phyloP scores from a whole-genome alignment of 2,113 vertebrate genomes.

The Semicossyphus pulcher region DNA sequence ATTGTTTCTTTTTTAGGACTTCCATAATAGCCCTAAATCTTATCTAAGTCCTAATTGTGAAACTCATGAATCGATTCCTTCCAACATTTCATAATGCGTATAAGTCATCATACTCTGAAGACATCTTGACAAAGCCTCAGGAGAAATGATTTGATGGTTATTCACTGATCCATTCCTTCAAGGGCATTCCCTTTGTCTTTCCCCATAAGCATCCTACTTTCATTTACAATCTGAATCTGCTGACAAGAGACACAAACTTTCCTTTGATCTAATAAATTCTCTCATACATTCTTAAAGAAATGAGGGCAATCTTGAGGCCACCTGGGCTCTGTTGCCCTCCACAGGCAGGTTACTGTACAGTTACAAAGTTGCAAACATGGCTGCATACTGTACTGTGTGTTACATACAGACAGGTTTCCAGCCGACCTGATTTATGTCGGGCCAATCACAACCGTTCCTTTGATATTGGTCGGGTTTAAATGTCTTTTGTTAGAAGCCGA shows the following conservation, averaged over 20 bases:
- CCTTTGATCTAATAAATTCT: background rate
- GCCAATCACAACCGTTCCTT: no score
- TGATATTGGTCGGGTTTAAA: no score
- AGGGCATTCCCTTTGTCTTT: slow-evolving; percentile 34
- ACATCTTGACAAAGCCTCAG: background rate
- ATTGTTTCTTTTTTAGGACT: no score
- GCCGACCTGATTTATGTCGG: no score
- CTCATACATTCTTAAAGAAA: background rate
- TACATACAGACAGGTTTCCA: no score
- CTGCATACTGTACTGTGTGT: background rate
- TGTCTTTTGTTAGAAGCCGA: no score
- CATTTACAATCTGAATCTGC: background rate
- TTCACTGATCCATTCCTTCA: slow-evolving; percentile 36
- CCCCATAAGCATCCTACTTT: background rate
- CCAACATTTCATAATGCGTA: no score
- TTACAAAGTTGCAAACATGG: no score
- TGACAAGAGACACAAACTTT: background rate
- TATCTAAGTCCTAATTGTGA: no score
- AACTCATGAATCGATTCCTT: no score
- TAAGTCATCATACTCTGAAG: no score
- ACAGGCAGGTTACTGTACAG: background rate
- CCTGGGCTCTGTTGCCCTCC: background rate
- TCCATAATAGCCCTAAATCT: no score
- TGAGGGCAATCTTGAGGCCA: background rate
- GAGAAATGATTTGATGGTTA: slow-evolving; percentile 27